Evolutionary conservation across 2,888 invertebrate species (phyloP).

Genomic region (Metalampra italica): DNA sequence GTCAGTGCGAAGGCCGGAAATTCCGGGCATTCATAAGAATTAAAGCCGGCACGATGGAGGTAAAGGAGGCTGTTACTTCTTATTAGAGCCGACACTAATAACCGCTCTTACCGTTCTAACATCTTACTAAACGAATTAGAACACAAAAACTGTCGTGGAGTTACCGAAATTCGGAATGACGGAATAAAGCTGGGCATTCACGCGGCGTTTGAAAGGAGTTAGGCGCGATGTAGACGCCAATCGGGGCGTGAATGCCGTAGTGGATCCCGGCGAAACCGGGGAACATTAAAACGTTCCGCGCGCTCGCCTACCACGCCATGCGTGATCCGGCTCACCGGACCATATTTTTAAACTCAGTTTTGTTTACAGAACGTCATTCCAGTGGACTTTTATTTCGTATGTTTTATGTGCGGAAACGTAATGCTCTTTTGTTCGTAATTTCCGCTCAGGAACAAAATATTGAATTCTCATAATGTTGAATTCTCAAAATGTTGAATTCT

Average conservation of each 20-base stretch:
- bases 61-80: slow-evolving; percentile 45
- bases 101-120: slow-evolving; percentile 24
- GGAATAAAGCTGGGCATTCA: slow-evolving; percentile 42
- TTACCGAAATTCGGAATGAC: slow-evolving; percentile 29
- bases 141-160: slow-evolving; percentile 22
- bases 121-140: slow-evolving; percentile 24
- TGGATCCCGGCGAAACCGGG: slow-evolving; percentile 18
- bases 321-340: slow-evolving; percentile 47
- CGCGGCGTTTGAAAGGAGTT: slow-evolving; percentile 51
- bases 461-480: too few species aligned
- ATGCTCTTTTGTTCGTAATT: slow-evolving; percentile 14
- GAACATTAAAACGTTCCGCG: slow-evolving; percentile 69
- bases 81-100: slow-evolving; percentile 54
- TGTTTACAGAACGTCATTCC: slow-evolving; percentile 51
- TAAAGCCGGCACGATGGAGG: slow-evolving; percentile 33
- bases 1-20: slow-evolving; percentile 30
- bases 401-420: slow-evolving; percentile 14
- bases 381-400: slow-evolving; percentile 24
- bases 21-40: slow-evolving; percentile 44
- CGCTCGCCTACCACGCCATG: slow-evolving; percentile 50
- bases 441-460: too few species aligned
- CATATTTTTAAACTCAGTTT: slow-evolving; percentile 58
- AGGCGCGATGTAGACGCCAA: slow-evolving; percentile 39
- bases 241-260: slow-evolving; percentile 39
- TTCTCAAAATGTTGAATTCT: too few species aligned